Base-by-base conservation (phyloP, 2,888 invertebrate genomes). In the Sacculina carcini region DNA sequence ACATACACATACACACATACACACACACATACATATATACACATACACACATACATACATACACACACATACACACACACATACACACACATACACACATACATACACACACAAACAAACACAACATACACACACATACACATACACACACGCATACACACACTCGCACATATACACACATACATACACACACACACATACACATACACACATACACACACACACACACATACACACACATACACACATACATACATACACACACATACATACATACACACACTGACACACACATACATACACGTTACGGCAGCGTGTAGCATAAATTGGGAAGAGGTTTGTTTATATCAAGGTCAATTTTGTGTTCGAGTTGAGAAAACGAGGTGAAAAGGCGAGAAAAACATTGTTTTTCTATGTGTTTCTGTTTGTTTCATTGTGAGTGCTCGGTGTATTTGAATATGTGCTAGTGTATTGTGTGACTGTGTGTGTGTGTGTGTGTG, bases 191-290 rank as follows among this genome's bases (percentile, higher is more conserved):
- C 32, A 48, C 32, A 29, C 32, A 48, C 32, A 14, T 48, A 48
- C 32, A 48, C 19, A 48, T 31, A 48, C 19, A 48, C 19, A 48
- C 19, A 48, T 31, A 48, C 32, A 48, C 32, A 48, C 32, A 48
- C 32, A 48, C 32, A 48, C 32, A 48, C 32, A 48, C 32, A 48
- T 48, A 48, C 32, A 48, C 32, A 48, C 32, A 48, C 32, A 48
- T 48, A 48, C 32, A 48, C 32, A 48, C 32, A 48, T 48, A 48
- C 32, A 48, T 48, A 48, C 32, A 48, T 48, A 48, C 32, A 48
- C 32, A 48, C 32, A 48, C 32, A 31, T 4, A 48, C n/a, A 48
- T 32, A 48, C 9, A 48, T 48, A 48, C n/a, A n/a, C n/a, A n/a
- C n/a, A n/a, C n/a, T n/a, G n/a, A n/a, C n/a, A n/a, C n/a, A n/a